Percentiles rank a stretch among this genome's conserved stretches.
Evolutionary conservation across 2,113 vertebrate genomes (phyloP).

Genomic region (Hepsetus odoe): DNA sequence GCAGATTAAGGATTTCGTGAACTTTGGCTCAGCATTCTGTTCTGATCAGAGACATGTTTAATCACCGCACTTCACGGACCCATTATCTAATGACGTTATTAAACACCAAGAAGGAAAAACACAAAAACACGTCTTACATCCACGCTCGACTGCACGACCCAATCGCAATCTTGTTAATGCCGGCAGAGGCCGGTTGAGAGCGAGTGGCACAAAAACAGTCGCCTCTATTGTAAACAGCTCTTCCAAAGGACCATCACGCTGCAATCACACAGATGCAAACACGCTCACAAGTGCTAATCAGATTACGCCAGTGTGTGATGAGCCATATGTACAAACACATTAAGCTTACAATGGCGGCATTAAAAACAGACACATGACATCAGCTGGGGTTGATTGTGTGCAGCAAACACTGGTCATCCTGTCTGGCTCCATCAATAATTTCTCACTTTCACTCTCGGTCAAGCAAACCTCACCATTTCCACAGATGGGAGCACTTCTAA

Average conservation of each 20-base stretch:
- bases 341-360: neutral
- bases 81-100: constrained; percentile 27
- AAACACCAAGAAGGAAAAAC: neutral
- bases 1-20: neutral
- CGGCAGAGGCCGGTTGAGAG: constrained; percentile 14
- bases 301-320: neutral
- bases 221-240: constrained; percentile 63
- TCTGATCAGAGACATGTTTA: neutral
- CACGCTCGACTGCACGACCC: neutral
- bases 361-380: constrained; percentile 3
- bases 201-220: constrained; percentile 41
- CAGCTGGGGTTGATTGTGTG: constrained; percentile 33
- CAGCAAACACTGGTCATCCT: constrained; percentile 48
- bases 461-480: too few relatives aligned
- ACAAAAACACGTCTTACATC: neutral
- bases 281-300: constrained; percentile 23
- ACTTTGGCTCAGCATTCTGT: neutral
- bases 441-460: neutral
- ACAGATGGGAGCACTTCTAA: too few relatives aligned
- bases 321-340: constrained; percentile 19
- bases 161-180: constrained; percentile 62
- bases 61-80: neutral
- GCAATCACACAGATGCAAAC: constrained; percentile 11
- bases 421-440: constrained; percentile 3
- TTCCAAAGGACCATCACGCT: constrained; percentile 71